Evolutionary conservation across 2,113 vertebrate genomes (phyloP).

Genomic region (Zapornia atra): DNA sequence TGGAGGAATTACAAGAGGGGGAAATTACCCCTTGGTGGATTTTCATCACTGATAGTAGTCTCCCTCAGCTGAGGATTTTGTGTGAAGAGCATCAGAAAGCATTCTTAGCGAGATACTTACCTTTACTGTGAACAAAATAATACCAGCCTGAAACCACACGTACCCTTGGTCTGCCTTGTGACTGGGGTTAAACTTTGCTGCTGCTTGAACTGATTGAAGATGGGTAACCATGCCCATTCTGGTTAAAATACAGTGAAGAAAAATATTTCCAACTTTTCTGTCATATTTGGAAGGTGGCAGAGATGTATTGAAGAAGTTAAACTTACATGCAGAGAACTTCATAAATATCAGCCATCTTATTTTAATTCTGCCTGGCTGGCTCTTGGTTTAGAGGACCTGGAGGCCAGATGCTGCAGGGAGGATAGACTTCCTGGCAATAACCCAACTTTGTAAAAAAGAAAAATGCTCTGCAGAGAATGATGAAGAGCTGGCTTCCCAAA

Average conservation of each 20-base stretch:
- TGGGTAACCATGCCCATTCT: background rate
- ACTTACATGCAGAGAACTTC: constrained; percentile 30
- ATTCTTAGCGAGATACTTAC: constrained; percentile 19
- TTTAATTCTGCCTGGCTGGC: constrained; percentile 37
- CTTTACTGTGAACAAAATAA: background rate
- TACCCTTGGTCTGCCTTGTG: background rate
- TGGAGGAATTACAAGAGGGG: background rate
- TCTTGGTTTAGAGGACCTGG: constrained; percentile 48
- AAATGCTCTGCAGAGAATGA: constrained; percentile 50
- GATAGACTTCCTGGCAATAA: constrained; percentile 26
- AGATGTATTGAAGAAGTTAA: constrained; percentile 6
- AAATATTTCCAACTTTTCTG: constrained; percentile 16
- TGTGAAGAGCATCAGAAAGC: background rate
- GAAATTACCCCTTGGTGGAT: background rate
- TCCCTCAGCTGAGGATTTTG: background rate
- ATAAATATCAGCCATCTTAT: constrained; percentile 45
- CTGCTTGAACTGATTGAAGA: background rate
- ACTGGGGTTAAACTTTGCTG: background rate
- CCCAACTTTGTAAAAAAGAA: constrained; percentile 32
- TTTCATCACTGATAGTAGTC: background rate
- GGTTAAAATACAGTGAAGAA: background rate
- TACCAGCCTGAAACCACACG: background rate
- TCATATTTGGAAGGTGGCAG: constrained; percentile 29
- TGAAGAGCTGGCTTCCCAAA: constrained; percentile 35
- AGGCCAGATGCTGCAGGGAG: constrained; percentile 41